phyloP scores from a whole-genome alignment of 2,888 invertebrate genomes.

The Chalcosyrphus nemorum region DNA sequence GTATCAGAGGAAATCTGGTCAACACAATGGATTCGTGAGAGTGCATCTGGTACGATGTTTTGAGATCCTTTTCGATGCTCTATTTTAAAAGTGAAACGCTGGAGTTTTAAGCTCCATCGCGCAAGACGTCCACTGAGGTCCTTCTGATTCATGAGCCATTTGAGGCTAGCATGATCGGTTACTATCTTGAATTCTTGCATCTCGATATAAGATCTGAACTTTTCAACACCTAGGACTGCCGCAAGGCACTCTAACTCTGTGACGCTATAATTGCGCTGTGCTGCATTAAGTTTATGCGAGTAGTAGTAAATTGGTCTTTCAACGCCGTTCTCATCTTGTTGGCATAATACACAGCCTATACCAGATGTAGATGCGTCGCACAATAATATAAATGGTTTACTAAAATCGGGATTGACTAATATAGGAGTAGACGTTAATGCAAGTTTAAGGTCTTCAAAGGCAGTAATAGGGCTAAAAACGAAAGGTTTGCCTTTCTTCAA shows the following conservation, averaged over 20 bases:
- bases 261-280: conserved; percentile 22
- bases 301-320: background rate
- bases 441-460: background rate
- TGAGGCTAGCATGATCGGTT: background rate
- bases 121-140: background rate
- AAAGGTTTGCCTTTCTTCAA: background rate
- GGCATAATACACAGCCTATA: no score
- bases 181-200: background rate
- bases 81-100: no score
- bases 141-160: background rate
- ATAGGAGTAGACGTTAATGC: background rate
- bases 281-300: conserved; percentile 16
- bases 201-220: background rate
- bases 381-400: no score
- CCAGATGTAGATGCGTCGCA: no score
- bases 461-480: background rate
- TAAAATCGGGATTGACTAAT: conserved; percentile 5
- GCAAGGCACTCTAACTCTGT: conserved; percentile 31
- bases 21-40: no score
- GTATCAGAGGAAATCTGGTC: no score
- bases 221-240: background rate
- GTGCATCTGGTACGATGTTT: background rate
- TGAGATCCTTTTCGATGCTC: background rate
- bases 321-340: background rate
- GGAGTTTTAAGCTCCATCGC: background rate